Conservation (phyloP, 2,113 vertebrate genomes). For the Oreochromis tanganicae region DNA sequence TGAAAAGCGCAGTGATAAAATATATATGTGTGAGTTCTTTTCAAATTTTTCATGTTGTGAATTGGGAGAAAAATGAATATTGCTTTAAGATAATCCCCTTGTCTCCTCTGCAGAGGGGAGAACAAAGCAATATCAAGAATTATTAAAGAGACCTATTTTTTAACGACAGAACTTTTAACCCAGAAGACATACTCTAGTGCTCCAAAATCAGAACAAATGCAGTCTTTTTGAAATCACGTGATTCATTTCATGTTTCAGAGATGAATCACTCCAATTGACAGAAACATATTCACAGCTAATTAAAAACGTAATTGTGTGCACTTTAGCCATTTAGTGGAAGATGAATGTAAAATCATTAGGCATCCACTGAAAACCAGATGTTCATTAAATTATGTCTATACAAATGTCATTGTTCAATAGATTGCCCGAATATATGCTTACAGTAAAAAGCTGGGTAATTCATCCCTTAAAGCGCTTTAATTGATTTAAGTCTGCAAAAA, state of each 20-base stretch:
- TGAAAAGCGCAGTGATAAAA: constrained; percentile 25
- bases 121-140: constrained; percentile 26
- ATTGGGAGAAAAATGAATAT: constrained; percentile 16
- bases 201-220: constrained; percentile 42
- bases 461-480: constrained; percentile 54
- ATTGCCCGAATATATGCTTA: constrained; percentile 63
- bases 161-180: constrained; percentile 16
- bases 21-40: not conserved
- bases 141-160: constrained; percentile 23
- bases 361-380: constrained; percentile 76
- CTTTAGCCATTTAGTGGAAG: constrained; percentile 77
- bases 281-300: constrained; percentile 77
- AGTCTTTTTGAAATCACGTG: constrained; percentile 32
- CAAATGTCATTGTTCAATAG: constrained; percentile 67
- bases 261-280: constrained; percentile 74
- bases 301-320: constrained; percentile 77
- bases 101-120: not conserved
- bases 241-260: constrained; percentile 50
- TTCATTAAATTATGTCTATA: constrained; percentile 75
- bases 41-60: not conserved
- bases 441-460: constrained; percentile 61
- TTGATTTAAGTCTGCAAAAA: constrained; percentile 56
- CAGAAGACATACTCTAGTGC: not conserved
- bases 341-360: constrained; percentile 76
- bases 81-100: constrained; percentile 41